A percentile compares a stretch with the other conserved stretches of the same genome.
Conservation (phyloP, 2,888 invertebrate genomes). For the Hanleya hanleyi region DNA sequence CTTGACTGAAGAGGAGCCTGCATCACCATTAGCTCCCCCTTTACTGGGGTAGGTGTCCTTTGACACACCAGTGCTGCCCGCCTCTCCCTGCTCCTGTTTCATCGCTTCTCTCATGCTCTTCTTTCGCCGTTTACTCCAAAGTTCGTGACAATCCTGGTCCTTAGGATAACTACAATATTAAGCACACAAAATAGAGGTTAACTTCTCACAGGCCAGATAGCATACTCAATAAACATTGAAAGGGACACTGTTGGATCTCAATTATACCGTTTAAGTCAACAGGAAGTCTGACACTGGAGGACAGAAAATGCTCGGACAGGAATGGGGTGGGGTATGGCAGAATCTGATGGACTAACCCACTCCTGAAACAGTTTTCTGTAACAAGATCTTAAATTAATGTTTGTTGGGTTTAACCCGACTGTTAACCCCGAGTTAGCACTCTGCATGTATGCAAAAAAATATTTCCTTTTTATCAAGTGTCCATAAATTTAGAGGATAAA, state of each 20-base stretch:
- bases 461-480: no score
- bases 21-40: not conserved
- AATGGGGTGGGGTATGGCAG: no score
- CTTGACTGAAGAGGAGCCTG: not conserved
- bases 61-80: slow-evolving; percentile 2
- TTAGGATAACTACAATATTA: slow-evolving; percentile 81
- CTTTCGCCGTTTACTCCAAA: slow-evolving; percentile 98
- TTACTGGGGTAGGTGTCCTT: not conserved
- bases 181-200: no score
- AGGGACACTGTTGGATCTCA: not conserved
- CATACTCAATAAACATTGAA: not conserved
- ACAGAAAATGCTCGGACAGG: not conserved
- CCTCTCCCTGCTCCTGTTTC: slow-evolving; percentile 26
- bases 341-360: no score
- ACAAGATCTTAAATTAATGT: no score
- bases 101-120: slow-evolving; percentile 57
- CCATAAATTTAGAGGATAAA: no score
- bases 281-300: not conserved
- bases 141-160: slow-evolving; percentile 99
- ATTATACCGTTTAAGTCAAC: not conserved
- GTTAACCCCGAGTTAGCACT: no score
- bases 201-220: not conserved
- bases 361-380: no score
- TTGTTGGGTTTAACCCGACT: no score
- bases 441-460: no score